Evolutionary conservation across 30 jellyfish, hydroid and myxozoan species (phyloP).

Genomic region (Aurelia aurita complex sp. Pacific): DNA sequence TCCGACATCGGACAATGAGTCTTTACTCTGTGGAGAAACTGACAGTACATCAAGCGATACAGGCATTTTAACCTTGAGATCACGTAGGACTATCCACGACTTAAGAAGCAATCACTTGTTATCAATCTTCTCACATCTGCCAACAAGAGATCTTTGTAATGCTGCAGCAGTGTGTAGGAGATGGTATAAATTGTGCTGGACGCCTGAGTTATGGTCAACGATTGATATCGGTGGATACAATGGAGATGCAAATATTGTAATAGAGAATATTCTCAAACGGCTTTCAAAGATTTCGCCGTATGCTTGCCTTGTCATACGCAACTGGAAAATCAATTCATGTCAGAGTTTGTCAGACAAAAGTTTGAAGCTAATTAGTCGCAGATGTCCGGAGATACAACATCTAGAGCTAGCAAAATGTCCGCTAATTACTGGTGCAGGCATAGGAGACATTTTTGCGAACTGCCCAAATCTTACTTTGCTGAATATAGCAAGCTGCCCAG

Average conservation of each 20-base stretch:
- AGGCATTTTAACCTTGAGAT: not conserved
- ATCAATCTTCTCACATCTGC: conserved; percentile 39
- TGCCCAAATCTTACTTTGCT: conserved; percentile 77
- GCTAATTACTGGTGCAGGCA: conserved; percentile 70
- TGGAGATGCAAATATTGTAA: conserved; percentile 38
- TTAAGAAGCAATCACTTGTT: conserved; percentile 31
- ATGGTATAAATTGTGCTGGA: conserved; percentile 69
- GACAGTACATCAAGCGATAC: conserved; percentile 40
- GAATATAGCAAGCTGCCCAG: conserved; percentile 66
- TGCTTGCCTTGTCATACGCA: conserved; percentile 65
- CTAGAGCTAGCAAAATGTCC: conserved; percentile 62
- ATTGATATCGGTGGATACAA: conserved; percentile 44
- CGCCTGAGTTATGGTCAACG: conserved; percentile 68
- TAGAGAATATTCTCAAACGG: conserved; percentile 38
- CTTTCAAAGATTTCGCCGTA: conserved; percentile 68
- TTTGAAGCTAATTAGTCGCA: conserved; percentile 54
- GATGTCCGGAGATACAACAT: conserved; percentile 78
- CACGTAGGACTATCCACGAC: conserved; percentile 27
- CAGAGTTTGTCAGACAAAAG: conserved; percentile 64
- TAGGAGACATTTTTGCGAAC: conserved; percentile 56
- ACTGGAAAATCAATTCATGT: conserved; percentile 48
- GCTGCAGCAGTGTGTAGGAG: conserved; percentile 63
- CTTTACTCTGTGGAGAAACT: conserved; percentile 21
- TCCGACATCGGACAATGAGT: conserved; percentile 46
- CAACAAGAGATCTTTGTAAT: conserved; percentile 63